Evolutionary conservation across 2,888 invertebrate genomes (phyloP), one percentile per base, ranked within the genome.

Genomic region (Strigamia maritima): DNA sequence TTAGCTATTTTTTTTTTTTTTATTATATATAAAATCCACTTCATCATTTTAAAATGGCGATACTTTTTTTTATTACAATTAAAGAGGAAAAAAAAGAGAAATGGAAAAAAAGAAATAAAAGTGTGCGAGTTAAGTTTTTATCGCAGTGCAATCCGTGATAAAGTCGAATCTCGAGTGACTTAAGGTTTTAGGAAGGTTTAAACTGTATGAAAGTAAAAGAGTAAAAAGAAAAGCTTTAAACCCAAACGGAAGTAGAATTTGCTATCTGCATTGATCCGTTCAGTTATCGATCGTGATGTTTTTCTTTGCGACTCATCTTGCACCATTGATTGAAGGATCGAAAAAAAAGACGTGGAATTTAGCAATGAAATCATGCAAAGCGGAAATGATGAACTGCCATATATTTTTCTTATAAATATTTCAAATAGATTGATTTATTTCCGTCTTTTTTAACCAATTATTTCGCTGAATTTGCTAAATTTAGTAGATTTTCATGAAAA

Each of bases 321-420:
- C 54, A 16, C 19, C 54, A 54, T 54, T 54, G 54, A 54, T 54
- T 54, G 54, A 8, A 54, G 54, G 19, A 19, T 54, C 54, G 19
- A 22, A 54, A 54, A 44, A 44, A 54, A 54, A 54, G 54, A 54
- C 54, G 6, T n/a, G 54, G 44, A 54, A 54, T 54, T 54, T 54
- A 54, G 54, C 19, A 54, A 54, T 54, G 54, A 54, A 54, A 54
- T 54, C 54, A 54, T 54, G 54, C 54, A 54, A 54, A 54, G 54
- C 54, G 54, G 54, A 54, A 54, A 54, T 54, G 19, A 54, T 44
- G n/a, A 44, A 44, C 44, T 44, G 44, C 54, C 19, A 54, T 54
- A 54, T 19, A 19, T n/a, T 54, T 54, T 19, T 54, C 54, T n/a
- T n/a, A 8, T 54, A 22, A 54, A 19, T 54, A n/a, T 54, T 54